These are phyloP conservation scores for Coptodon bakossiorum DNA, from an alignment of 2,113 vertebrate genomes.

Conservation along the genomic window DNA sequence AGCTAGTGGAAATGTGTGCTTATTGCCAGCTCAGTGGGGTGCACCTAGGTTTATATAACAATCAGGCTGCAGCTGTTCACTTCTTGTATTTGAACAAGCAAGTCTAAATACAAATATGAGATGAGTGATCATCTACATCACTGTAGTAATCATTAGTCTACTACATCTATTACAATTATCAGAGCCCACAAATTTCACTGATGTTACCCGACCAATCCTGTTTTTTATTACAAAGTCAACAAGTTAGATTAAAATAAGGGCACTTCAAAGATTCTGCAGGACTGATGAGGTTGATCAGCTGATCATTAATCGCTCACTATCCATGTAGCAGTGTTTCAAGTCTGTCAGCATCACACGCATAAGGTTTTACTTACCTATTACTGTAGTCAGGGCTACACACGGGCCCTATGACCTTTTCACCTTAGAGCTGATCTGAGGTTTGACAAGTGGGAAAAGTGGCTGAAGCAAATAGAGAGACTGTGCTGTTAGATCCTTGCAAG, in stretches of 20 bases:
- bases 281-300: neutral
- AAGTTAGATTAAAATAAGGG: neutral
- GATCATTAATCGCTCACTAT: neutral
- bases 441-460: neutral
- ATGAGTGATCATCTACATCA: neutral
- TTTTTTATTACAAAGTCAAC: neutral
- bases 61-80: neutral
- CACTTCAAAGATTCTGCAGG: neutral
- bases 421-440: slow-evolving; percentile 8
- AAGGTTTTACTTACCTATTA: slow-evolving; percentile 44
- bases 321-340: neutral
- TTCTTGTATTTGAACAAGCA: neutral
- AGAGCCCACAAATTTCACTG: neutral
- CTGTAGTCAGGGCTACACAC: slow-evolving; percentile 5
- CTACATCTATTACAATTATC: neutral
- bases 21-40: neutral
- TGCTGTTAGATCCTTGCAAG: slow-evolving; percentile 12
- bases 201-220: neutral
- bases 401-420: slow-evolving; percentile 49
- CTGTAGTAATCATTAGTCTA: neutral
- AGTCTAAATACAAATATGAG: neutral
- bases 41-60: slow-evolving; percentile 1
- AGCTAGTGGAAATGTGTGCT: neutral
- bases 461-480: neutral
- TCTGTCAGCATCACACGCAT: neutral